Evolutionary conservation across 2,888 invertebrate genomes (phyloP).

Genomic region (Pyrrhia umbra): DNA sequence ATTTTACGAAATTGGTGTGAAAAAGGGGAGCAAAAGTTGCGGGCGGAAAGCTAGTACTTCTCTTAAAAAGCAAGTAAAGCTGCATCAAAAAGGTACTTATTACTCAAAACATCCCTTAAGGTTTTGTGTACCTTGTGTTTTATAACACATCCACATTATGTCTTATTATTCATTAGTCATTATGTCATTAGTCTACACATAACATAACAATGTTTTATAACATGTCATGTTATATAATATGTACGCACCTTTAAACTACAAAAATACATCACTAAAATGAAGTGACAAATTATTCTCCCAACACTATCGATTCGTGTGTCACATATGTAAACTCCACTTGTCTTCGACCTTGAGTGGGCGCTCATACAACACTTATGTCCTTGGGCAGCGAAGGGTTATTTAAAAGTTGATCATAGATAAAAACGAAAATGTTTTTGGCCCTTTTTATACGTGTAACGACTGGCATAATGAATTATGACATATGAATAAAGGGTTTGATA

Average conservation of each 20-base stretch:
- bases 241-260: background rate
- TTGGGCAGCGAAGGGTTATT: background rate
- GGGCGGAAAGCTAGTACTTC: too few species aligned
- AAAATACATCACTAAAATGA: background rate
- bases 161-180: too few species aligned
- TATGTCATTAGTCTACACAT: too few species aligned
- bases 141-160: too few species aligned
- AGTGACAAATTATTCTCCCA: background rate
- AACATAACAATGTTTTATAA: too few species aligned
- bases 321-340: background rate
- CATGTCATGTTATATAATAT: background rate
- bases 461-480: background rate
- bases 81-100: too few species aligned
- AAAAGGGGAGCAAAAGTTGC: too few species aligned
- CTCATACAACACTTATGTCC: background rate
- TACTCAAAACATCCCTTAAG: too few species aligned
- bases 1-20: too few species aligned
- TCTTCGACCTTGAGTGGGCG: background rate
- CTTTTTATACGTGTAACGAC: background rate
- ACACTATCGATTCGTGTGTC: background rate
- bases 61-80: too few species aligned
- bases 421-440: background rate
- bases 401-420: background rate
- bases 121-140: too few species aligned
- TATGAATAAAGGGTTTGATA: too few species aligned